Evolutionary conservation across 1,140 invertebrate genomes (phyloP), one percentile per base, ranked within the genome.

Genomic region (Pinna nobilis): DNA sequence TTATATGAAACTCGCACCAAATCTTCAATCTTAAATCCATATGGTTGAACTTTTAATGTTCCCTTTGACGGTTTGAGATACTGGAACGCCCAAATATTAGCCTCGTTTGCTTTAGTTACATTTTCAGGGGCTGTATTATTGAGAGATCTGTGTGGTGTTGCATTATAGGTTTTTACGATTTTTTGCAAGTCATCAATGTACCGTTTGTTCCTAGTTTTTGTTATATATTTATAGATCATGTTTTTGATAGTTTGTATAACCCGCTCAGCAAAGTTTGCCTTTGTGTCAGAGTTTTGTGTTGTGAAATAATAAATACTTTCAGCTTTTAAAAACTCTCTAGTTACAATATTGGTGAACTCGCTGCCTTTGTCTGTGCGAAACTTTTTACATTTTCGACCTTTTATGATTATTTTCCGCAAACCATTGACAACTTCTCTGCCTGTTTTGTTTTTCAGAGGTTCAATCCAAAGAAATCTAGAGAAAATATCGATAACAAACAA

Each of bases 221-320:
- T 41, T 44, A 66, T 39, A 37, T 53, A 66, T 5, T 50, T 28
- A 66, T 35, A 66, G 4, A 68, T 28, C 37, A 55, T 57, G 9
- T 11, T 25, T 30, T 68, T 57, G 15, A 57, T 28, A 5, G 51
- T 68, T 55, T 28, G 20, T 18, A 68, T 68, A 13, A 68, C 51
- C 4, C 50, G 28, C 35, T 68, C 65, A 18, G 50, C 35, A 57
- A 28, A 57, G 37, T 66, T 66, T 53, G 64, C 64, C 30, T 66
- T 50, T 23, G 32, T 53, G 9, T 55, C 37, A 0, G 63, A 44
- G 11, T 68, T 68, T 13, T 37, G 33, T 3, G 66, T 47, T 11
- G 39, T 59, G n/a, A 41, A 57, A 30, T 39, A 32, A 39, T 55
- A 68, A 39, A 41, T 41, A 25, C 57, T 6, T 49, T 64, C 25